Evolutionary conservation across 2,888 invertebrate genomes (phyloP).

Genomic region (Trissoscelio sp.): DNA sequence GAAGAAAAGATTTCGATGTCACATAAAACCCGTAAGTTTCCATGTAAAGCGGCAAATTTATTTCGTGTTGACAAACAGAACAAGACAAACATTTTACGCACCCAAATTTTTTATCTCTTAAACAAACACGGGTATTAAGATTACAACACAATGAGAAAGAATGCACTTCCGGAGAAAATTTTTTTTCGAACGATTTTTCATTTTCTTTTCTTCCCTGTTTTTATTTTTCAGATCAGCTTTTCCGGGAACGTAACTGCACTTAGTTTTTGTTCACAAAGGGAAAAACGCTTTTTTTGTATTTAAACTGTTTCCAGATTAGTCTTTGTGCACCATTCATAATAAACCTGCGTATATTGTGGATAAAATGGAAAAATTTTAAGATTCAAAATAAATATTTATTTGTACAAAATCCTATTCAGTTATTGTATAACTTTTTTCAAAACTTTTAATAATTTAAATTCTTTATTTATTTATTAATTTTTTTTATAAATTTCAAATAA

Average conservation of each 20-base stretch:
- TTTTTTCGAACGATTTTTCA: not conserved
- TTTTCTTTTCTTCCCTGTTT: slow-evolving; percentile 3
- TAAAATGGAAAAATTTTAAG: not conserved
- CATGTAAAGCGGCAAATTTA: slow-evolving; percentile 59
- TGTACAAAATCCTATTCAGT: not conserved
- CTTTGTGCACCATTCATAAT: slow-evolving; percentile 13
- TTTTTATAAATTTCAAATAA: not conserved
- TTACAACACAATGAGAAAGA: slow-evolving; percentile 25
- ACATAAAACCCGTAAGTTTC: slow-evolving; percentile 31
- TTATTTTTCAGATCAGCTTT: slow-evolving; percentile 1
- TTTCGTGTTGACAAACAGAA: slow-evolving; percentile 61
- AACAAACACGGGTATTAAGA: slow-evolving; percentile 21
- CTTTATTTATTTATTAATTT: no score
- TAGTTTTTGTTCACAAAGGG: slow-evolving; percentile 6
- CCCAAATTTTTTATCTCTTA: slow-evolving; percentile 19
- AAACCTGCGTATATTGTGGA: not conserved
- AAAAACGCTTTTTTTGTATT: not conserved
- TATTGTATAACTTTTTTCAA: no score
- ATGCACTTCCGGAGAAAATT: slow-evolving; percentile 36
- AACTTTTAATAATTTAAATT: no score
- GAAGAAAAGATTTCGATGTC: slow-evolving; percentile 48
- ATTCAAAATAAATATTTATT: no score
- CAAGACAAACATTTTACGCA: slow-evolving; percentile 23
- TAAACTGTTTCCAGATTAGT: slow-evolving; percentile 9
- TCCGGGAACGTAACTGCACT: slow-evolving; percentile 39